phyloP scores from a whole-genome alignment of 2,797 vertebrate species.

The Bryconaethiops microstoma region DNA sequence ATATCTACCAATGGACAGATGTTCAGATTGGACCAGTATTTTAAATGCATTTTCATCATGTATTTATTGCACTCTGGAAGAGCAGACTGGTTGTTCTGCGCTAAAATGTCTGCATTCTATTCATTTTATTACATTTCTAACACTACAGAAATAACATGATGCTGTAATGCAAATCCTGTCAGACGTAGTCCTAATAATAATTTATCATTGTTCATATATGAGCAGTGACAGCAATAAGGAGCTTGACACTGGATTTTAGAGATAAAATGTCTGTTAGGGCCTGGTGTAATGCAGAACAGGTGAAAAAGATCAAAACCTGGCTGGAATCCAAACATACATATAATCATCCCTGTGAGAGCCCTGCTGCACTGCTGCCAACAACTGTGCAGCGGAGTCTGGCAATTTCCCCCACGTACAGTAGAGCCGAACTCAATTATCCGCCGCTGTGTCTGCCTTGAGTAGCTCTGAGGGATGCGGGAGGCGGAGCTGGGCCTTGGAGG shows the following conservation, averaged over 20 bases:
- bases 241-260: neutral
- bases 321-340: neutral
- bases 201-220: too few relatives aligned
- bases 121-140: too few relatives aligned
- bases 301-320: neutral
- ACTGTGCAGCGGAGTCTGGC: constrained; percentile 9
- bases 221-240: neutral
- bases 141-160: too few relatives aligned
- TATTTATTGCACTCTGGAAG: too few relatives aligned
- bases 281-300: too few relatives aligned
- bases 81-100: too few relatives aligned
- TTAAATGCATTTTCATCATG: too few relatives aligned
- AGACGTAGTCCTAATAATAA: too few relatives aligned
- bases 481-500: constrained; percentile 6
- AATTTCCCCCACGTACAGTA: constrained; percentile 17
- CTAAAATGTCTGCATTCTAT: too few relatives aligned
- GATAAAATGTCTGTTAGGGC: neutral
- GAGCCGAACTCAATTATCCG: constrained; percentile 32
- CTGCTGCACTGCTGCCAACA: constrained; percentile 7
- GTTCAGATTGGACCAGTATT: too few relatives aligned
- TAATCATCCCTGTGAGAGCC: neutral
- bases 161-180: too few relatives aligned
- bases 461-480: constrained; percentile 19
- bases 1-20: neutral
- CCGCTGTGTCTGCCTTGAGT: neutral